Base-by-base conservation (phyloP, 2,888 invertebrate genomes). In the Drosophila paranaensis region DNA sequence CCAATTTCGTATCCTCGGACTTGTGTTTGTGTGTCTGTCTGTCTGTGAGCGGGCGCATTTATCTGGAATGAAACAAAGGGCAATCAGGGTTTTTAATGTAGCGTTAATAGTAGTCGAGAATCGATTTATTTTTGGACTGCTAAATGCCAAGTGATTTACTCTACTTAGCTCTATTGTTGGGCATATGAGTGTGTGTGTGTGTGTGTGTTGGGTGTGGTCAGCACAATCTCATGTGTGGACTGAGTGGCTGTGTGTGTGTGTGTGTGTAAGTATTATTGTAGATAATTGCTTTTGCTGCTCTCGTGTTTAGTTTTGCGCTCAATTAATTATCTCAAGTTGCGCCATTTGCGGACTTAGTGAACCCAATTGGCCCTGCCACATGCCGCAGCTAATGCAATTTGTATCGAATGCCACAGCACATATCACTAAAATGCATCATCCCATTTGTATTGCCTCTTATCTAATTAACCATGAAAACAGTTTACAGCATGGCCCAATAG, bases 291-390 rank as follows among this genome's bases (percentile, higher is more conserved):
- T 84, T 84, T 79, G 80, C 66, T 68, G 73, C 67, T 86, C 55
- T 87, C 79, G 72, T 84, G 89, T 89, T 87, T 81, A 74, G 85
- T 71, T 88, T 85, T 73, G 82, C 78, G 81, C 86, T 88, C 85
- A 89, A 86, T 86, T 86, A 89, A 86, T 86, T 89, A 89, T 88
- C 85, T 82, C 74, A 88, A 86, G 82, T 82, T 84, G 51, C 67
- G 74, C 84, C 89, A 83, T 88, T 88, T 86, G 66, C 67, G 81
- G 71, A 83, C 81, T 86, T 82, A 81, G 60, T 74, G 68, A 60
- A 43, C 66, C 70, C 60, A 70, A 71, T 82, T 68, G 83, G 86
- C 67, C 72, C 51, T 48, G 80, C 77, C 80, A 79, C 67, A 27
- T 57, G 45, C 46, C 54, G 43, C n/a, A 30, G 54, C 30, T 30